Conservation (phyloP, 2,888 invertebrate species). For the Zelleria hepariella region DNA sequence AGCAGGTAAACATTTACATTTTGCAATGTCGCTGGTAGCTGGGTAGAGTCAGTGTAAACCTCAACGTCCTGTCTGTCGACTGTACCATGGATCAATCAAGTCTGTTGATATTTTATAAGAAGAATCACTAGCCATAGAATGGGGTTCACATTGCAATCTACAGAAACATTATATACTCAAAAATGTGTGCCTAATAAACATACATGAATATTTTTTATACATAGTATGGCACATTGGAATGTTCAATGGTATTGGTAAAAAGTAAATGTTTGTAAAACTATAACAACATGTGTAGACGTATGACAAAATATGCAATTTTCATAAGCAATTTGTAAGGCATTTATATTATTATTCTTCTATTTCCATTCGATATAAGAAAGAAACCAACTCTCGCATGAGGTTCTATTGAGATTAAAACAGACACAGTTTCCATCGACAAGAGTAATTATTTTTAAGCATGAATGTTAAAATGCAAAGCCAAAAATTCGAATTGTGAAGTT, state of each 20-base stretch:
- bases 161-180: not conserved
- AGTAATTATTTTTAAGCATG: not conserved
- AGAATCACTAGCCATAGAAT: not conserved
- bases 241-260: too few relatives aligned
- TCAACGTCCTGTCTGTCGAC: too few relatives aligned
- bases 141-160: not conserved
- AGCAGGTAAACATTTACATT: too few relatives aligned
- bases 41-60: too few relatives aligned
- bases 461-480: not conserved
- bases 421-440: not conserved
- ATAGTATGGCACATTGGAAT: not conserved
- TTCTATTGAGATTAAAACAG: too few relatives aligned
- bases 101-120: not conserved
- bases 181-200: not conserved
- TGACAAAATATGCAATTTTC: not conserved
- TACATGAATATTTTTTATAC: not conserved
- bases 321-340: conserved; percentile 2
- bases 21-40: too few relatives aligned
- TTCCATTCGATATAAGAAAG: not conserved
- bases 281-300: not conserved
- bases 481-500: not conserved
- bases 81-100: not conserved
- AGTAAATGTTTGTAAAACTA: not conserved
- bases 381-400: not conserved
- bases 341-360: not conserved